Evolutionary conservation across 2,797 vertebrate species (phyloP), one percentile per base, ranked within the genome.

Genomic region (Hoplostethus atlanticus): DNA sequence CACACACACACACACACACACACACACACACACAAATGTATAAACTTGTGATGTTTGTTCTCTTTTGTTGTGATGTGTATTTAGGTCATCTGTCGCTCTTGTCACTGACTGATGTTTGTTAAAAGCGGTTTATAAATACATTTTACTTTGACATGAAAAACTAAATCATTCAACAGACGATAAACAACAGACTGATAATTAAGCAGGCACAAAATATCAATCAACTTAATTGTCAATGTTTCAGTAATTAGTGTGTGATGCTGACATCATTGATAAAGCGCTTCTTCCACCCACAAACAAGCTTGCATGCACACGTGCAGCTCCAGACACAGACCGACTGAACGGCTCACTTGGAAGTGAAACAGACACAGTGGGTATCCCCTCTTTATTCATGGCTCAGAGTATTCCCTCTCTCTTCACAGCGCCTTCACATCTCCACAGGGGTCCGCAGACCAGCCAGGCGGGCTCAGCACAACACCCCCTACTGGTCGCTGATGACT

Each of bases 401-500:
- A 86, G 88, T 85, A 82, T 90, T 92, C 79, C 89, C 87, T 90
- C 58, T 46, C 87, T 87, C 84, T 86, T 87, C 84, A 87, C 87
- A 87, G 89, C 85, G 82, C 79, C 83, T 90, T 93, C 84, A 85
- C 84, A 91, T 92, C 92, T 86, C 90, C 77, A 79, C 92, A 90
- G 92, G 92, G 89, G 92, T 8, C 84, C 9, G 3, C 68, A 52
- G 77, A 47, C 85, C 65, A 64, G 85, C 83, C 65, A 4, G 59
- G 11, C 84, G 76, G 8, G 21, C 82, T 81, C 77, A 25, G 71
- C 60, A 74, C 77, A 66, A 74, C 86, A 73, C 90, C 91, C 87
- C 88, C 91, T 91, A 86, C 90, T 83, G 92, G 91, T 68, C 61
- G 84, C 79, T 44, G 74, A 60, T 8, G 61, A 80, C 73, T 74